Evolutionary conservation across 2,797 vertebrate genomes (phyloP), one percentile per base, ranked within the genome.

Genomic region (Sparus aurata): DNA sequence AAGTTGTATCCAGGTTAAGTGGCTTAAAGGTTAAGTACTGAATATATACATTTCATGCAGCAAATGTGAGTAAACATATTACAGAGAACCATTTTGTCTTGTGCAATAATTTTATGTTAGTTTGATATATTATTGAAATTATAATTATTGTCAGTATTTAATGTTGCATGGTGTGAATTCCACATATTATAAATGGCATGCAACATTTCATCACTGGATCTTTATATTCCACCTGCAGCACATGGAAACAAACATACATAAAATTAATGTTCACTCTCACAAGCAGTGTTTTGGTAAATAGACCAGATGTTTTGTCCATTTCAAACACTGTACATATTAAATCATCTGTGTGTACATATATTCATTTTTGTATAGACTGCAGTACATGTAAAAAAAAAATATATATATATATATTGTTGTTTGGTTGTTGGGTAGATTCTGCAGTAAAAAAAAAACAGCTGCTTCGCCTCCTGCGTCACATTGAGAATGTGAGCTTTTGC

Each of bases 31-130:
- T 64, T 22, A 50, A 68, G 34, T 73, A 60, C 30, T 85, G 78
- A 89, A 84, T 80, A 87, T 75, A 80, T 78, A 86, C 83, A 83
- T 91, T 87, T 91, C 81, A 92, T 80, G 61, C 84, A 85, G 78
- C 66, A 77, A 11, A 72, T 89, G 75, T 87, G 27, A 83, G 67
- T 75, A 67, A 89, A 80, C 60, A 82, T 83, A 75, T 85, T 83
- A 74, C 61, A 38, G 50, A 74, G 60, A 73, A 86, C 55, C 74
- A 76, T 84, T 78, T 83, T 84, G 86, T 91, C 70, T 89, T 79
- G 85, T 92, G 84, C 64, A 67, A 77, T 70, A 20, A 45, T 75
- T 79, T 91, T 80, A 66, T 67, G 55, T 84, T 76, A 50, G 63
- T 83, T 88, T 73, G 49, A 67, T 85, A 76, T 87, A 63, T 77